Base-by-base conservation (phyloP, 1,140 invertebrate genomes). In the Calephelis virginiensis region DNA sequence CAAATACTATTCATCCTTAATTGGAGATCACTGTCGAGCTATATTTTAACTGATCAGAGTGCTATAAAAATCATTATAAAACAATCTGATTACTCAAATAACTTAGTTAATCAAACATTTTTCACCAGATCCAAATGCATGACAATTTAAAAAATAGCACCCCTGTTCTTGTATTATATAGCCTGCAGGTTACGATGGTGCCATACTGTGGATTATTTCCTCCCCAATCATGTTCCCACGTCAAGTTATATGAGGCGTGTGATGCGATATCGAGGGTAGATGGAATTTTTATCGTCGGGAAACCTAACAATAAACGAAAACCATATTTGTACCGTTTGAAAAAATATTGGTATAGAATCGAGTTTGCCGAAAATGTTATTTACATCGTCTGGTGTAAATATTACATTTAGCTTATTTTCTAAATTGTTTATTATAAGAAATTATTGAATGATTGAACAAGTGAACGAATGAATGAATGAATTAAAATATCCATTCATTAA, bases 161-260 rank as follows among this genome's bases (percentile, higher is more conserved):
- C 12, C 9, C 8, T 47, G 5, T 47, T n/a, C 12, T 11, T 5
- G 12, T 5, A 28, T 53, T 14, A 9, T 53, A 8, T 28, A 11
- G 3, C 10, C 17, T 56, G 28, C 6, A 12, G 10, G 10, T 56
- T 56, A 12, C 10, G 5, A 56, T 56, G 53, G 14, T 56, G 53
- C 53, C 53, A 11, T 56, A 7, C 53, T 38, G 11, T 38, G 56
- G 63, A 60, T 64, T 56, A 64, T 53, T 69, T 17, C 60, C 63
- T 69, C 45, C 47, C 67, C 28, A 61, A 64, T 61, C 46, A 64
- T 68, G 53, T 59, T 59, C 28, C 53, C 53, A 11, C 63, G 40
- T 68, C 67, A 37, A 40, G 64, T 64, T 69, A 69, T 69, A 45
- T 69, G 43, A 63, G 67, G 63, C 67, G 61, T 69, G 67, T 69